Conservation (phyloP, 2,797 vertebrate species). For the Schizopygopsis malacanthus region DNA sequence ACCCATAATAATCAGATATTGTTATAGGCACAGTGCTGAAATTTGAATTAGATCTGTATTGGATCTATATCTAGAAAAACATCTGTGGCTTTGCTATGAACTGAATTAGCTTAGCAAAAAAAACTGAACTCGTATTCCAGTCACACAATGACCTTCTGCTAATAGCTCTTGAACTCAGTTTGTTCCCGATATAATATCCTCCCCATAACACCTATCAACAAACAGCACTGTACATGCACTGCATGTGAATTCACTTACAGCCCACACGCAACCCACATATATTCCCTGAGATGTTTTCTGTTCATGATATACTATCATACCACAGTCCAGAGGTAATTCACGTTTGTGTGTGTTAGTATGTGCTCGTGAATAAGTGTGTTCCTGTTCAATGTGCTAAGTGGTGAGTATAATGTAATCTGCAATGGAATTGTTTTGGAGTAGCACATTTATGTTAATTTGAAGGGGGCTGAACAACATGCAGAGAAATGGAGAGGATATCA, state of each 20-base stretch:
- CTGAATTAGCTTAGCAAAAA: constrained; percentile 31
- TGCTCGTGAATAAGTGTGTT: constrained; percentile 33
- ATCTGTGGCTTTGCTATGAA: constrained; percentile 8
- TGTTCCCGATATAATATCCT: constrained; percentile 9
- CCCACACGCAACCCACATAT: constrained; percentile 43
- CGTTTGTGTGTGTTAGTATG: constrained; percentile 38
- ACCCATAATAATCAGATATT: neutral
- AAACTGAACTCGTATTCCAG: constrained; percentile 27
- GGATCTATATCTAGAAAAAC: neutral
- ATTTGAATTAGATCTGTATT: constrained; percentile 37
- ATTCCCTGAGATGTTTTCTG: constrained; percentile 38
- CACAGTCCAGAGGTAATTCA: constrained; percentile 46
- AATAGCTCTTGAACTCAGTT: constrained; percentile 33
- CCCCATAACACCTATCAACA: neutral
- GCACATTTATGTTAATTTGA: constrained; percentile 31
- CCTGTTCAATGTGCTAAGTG: too few species aligned
- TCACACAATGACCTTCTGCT: constrained; percentile 11
- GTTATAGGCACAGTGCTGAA: neutral
- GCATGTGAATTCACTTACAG: constrained; percentile 35
- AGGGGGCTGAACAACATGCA: constrained; percentile 14
- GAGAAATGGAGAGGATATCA: constrained; percentile 14
- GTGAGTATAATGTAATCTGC: too few species aligned
- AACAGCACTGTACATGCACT: constrained; percentile 8
- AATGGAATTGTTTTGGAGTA: constrained; percentile 9
- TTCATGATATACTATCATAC: constrained; percentile 35